These are phyloP conservation scores for Ganaspis sp. DNA, from an alignment of 1,140 invertebrate genomes.

Conservation along the genomic window DNA sequence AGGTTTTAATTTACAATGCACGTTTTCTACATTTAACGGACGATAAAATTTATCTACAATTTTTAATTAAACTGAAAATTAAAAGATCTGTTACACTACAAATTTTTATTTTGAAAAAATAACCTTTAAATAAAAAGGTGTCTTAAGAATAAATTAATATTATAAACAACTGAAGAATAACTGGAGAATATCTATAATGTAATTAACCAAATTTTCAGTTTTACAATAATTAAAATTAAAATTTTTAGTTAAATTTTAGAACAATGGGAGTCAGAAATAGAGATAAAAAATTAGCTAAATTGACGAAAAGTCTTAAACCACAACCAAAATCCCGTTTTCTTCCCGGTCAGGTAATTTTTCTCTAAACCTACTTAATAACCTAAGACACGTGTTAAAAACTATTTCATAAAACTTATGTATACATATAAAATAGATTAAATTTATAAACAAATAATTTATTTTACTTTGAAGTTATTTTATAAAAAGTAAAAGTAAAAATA, in stretches of 20 bases:
- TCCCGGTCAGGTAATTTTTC: constrained; percentile 50
- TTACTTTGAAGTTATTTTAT: no score
- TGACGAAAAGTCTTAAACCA: constrained; percentile 37
- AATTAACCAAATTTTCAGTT: neutral
- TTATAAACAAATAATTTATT: no score
- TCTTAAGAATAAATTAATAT: neutral
- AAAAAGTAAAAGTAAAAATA: no score
- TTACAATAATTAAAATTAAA: neutral
- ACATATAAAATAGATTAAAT: no score
- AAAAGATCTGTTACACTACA: no score
- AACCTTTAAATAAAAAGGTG: neutral
- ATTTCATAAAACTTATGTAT: no score
- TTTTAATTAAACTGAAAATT: no score
- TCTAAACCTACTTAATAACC: neutral
- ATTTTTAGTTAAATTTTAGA: neutral
- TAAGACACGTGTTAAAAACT: no score
- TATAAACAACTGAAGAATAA: neutral
- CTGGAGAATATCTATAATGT: neutral
- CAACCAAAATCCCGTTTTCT: constrained; percentile 49
- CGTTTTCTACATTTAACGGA: no score
- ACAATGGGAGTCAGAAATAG: constrained; percentile 42
- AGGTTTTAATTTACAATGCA: no score
- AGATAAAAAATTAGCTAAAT: constrained; percentile 26
- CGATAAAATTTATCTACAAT: no score
- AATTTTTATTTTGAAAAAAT: no score